Evolutionary conservation across 2,888 invertebrate species (phyloP).

Genomic region (Sesamia inferens): DNA sequence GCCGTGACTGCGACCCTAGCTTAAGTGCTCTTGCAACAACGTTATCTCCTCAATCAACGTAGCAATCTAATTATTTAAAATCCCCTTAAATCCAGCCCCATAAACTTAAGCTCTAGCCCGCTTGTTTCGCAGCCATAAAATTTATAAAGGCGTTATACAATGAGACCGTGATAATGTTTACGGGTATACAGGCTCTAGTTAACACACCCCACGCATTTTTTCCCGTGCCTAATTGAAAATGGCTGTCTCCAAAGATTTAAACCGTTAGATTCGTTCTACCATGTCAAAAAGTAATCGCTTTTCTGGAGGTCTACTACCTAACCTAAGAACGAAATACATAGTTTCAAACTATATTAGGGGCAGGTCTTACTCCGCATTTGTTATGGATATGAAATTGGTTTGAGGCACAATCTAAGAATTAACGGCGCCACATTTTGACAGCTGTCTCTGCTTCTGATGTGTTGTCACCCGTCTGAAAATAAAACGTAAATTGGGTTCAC

Average conservation of each 20-base stretch:
- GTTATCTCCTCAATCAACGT: not conserved
- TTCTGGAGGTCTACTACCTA: not conserved
- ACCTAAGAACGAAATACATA: too few relatives aligned
- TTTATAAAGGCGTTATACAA: constrained; percentile 70
- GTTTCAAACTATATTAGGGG: too few relatives aligned
- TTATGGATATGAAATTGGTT: too few relatives aligned
- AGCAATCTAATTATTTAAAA: constrained; percentile 14
- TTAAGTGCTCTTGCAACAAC: not conserved
- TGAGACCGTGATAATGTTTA: constrained; percentile 73
- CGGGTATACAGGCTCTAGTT: constrained; percentile 79
- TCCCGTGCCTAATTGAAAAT: constrained; percentile 74
- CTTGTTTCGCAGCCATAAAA: constrained; percentile 64
- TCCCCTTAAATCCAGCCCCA: constrained; percentile 23
- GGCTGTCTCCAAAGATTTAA: constrained; percentile 50
- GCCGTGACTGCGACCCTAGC: not conserved
- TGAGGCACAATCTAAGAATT: too few relatives aligned
- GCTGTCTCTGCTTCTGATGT: too few relatives aligned
- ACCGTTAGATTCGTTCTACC: not conserved
- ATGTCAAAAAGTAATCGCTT: not conserved
- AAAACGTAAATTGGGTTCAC: too few relatives aligned
- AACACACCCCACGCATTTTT: constrained; percentile 71
- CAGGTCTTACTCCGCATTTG: too few relatives aligned
- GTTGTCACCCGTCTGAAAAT: too few relatives aligned
- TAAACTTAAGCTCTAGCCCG: constrained; percentile 37
- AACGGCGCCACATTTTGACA: too few relatives aligned